Base-by-base conservation (phyloP, 2,797 vertebrate genomes). In the Valencia hispanica region DNA sequence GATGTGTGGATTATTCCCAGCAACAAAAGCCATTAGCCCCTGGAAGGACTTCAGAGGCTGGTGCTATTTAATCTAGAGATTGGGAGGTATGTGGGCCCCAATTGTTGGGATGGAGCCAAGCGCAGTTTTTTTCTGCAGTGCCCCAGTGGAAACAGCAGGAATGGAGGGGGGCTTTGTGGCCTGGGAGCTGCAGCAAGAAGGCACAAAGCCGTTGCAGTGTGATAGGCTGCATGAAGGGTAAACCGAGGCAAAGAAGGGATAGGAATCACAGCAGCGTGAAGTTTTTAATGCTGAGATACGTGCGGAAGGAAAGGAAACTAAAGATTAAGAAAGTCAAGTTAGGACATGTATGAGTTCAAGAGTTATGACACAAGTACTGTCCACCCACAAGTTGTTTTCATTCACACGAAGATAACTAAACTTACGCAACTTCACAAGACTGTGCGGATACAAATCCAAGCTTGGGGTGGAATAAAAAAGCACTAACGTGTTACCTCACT, bases 1-100 rank as follows among this genome's bases (percentile, higher is more conserved):
- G 95, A 96, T 96, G 94, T 96, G 94, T 92, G 93, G 94, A 95
- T 96, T 95, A 95, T 95, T 95, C 92, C 93, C 93, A 94, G 94
- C 94, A 95, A 95, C 95, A 96, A 96, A 96, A 95, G 95, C 96
- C 93, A 95, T 96, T 96, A 94, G 94, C 82, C 90, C 83, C 90
- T 96, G 95, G 95, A 96, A 94, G 69, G 88, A 95, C 95, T 95
- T 96, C 95, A 96, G 94, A 96, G 93, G 94, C 90, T 84, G 88
- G 90, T 73, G 92, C 92, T 92, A 94, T 96, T 96, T 96, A 95
- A 96, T 95, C 94, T 95, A 83, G 92, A 95, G 93, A 95, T 95
- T 95, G 93, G 89, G 94, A 95, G 94, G 92, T 94, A 95, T 95
- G 94, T 92, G 92, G 93, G 94, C 94, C 93, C 85, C 91, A 87